Evolutionary conservation across 2,113 vertebrate species (phyloP).

Genomic region (Onychostruthus taczanowskii): DNA sequence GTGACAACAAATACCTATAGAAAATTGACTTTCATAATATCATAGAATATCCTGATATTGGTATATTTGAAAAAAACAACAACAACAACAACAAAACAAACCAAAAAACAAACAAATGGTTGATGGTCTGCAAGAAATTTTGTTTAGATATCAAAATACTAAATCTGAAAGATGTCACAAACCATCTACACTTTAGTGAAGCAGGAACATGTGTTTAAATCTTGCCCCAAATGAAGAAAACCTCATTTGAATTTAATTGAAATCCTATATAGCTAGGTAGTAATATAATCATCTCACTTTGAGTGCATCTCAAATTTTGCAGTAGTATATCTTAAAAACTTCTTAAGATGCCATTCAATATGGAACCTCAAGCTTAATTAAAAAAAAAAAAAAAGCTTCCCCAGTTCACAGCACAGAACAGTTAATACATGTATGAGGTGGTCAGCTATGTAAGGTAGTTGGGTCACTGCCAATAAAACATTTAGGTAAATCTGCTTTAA

Average conservation of each 20-base stretch:
- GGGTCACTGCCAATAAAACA: neutral
- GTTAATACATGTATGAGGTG: neutral
- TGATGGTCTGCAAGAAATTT: neutral
- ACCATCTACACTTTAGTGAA: neutral
- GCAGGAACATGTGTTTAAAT: neutral
- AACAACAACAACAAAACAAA: no score
- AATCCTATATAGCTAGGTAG: fast-evolving
- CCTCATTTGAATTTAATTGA: neutral
- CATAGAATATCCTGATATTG: neutral
- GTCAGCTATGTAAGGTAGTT: neutral
- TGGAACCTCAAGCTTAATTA: neutral
- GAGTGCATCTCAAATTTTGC: neutral
- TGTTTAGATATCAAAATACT: neutral
- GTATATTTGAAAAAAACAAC: neutral
- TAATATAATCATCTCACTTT: neutral
- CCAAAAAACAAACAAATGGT: neutral
- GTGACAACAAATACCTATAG: neutral
- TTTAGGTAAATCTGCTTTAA: neutral
- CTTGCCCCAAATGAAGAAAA: neutral
- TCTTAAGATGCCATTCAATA: neutral
- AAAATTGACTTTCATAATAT: neutral
- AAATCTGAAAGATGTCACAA: neutral
- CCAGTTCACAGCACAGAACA: neutral
- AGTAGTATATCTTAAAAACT: neutral
- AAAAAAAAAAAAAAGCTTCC: neutral